Percentiles rank a stretch among this genome's conserved stretches.
Conservation (phyloP, 2,888 invertebrate genomes). For the Pelosia muscerda region DNA sequence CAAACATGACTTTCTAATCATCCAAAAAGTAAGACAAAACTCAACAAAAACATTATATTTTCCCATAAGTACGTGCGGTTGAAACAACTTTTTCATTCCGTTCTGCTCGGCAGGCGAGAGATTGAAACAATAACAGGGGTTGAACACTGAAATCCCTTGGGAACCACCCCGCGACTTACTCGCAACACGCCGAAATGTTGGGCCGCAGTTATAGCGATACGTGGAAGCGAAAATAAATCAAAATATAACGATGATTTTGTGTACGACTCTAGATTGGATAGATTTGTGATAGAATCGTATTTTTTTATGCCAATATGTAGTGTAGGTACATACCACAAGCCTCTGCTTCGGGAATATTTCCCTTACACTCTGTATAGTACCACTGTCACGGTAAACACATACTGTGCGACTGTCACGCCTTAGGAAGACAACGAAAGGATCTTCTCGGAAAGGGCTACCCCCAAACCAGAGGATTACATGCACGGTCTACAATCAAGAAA, state of each 20-base stretch:
- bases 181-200: constrained; percentile 35
- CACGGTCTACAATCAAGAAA: no score
- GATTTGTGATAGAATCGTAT: no score
- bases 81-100: constrained; percentile 49
- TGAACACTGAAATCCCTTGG: constrained; percentile 69
- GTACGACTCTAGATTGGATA: no score
- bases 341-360: no score
- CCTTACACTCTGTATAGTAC: no score
- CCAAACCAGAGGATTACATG: no score
- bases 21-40: constrained; percentile 7
- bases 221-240: constrained; percentile 21
- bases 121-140: constrained; percentile 84
- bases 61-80: constrained; percentile 56
- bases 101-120: constrained; percentile 63
- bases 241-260: neutral
- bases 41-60: constrained; percentile 9
- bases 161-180: constrained; percentile 55
- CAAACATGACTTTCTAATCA: neutral
- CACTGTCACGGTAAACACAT: no score
- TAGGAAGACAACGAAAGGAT: no score
- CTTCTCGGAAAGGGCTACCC: no score
- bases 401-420: no score
- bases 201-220: constrained; percentile 33
- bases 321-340: no score
- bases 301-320: no score